Percentiles rank a stretch among this genome's conserved stretches.
Conservation (phyloP, 2,888 invertebrate genomes). For the Cataglyphis cursor region DNA sequence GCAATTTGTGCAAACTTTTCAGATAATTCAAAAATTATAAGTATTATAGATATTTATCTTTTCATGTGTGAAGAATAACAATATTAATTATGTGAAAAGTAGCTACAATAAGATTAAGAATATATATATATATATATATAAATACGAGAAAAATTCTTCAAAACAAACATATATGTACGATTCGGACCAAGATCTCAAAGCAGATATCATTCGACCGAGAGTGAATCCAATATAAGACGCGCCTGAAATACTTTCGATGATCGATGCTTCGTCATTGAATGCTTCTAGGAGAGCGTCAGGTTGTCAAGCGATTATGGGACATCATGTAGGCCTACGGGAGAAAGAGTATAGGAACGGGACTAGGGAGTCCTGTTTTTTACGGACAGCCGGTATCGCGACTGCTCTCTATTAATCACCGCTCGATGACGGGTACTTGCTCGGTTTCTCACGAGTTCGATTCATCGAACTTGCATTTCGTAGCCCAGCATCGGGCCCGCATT, state of each 20-base stretch:
- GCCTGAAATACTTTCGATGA: slow-evolving; percentile 75
- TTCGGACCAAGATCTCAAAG: slow-evolving; percentile 32
- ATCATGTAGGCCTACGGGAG: slow-evolving; percentile 69
- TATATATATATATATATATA: neutral
- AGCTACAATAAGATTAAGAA: slow-evolving; percentile 1
- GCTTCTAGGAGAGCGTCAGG: slow-evolving; percentile 64
- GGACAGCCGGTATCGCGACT: slow-evolving; percentile 73
- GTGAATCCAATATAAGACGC: slow-evolving; percentile 57
- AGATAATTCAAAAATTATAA: neutral
- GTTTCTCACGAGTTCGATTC: slow-evolving; percentile 77
- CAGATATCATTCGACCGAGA: slow-evolving; percentile 48
- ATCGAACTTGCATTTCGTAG: slow-evolving; percentile 62
- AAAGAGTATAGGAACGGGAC: slow-evolving; percentile 53
- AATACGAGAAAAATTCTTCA: neutral
- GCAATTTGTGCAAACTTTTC: neutral
- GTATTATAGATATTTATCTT: neutral
- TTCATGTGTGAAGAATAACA: neutral
- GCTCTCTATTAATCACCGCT: slow-evolving; percentile 77
- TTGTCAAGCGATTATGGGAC: slow-evolving; percentile 78
- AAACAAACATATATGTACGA: slow-evolving; percentile 22
- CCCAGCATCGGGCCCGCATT: slow-evolving; percentile 46
- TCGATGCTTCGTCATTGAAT: slow-evolving; percentile 71
- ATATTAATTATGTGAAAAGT: neutral
- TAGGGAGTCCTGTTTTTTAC: slow-evolving; percentile 70
- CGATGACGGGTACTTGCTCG: slow-evolving; percentile 74